These are phyloP conservation scores for Drosophila mauritiana DNA, from an alignment of 1,140 invertebrate species.

Conservation along the genomic window DNA sequence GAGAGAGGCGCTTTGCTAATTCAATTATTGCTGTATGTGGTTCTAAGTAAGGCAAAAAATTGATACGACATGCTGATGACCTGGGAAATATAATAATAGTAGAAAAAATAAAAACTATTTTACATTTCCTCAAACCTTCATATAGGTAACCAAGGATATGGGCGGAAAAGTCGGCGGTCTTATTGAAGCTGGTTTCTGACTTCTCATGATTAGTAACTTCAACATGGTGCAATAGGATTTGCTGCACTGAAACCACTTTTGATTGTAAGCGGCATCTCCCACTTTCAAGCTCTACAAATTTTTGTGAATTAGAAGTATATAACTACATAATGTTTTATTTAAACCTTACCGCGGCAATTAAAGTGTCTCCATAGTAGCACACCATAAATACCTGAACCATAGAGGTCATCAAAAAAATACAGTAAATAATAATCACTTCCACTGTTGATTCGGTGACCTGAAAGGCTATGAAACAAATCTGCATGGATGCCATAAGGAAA, in stretches of 20 bases:
- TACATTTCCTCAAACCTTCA: slow-evolving; percentile 51
- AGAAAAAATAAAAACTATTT: not conserved
- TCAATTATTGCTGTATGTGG: slow-evolving; percentile 54
- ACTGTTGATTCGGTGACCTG: slow-evolving; percentile 72
- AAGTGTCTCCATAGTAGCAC: slow-evolving; percentile 71
- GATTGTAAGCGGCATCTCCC: slow-evolving; percentile 78
- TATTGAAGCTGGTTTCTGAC: slow-evolving; percentile 71
- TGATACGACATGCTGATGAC: slow-evolving; percentile 80
- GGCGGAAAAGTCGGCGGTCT: slow-evolving; percentile 75
- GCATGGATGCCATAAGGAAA: slow-evolving; percentile 75
- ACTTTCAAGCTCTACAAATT: slow-evolving; percentile 59
- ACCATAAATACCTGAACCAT: slow-evolving; percentile 79
- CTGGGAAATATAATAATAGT: slow-evolving; percentile 9
- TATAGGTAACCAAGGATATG: slow-evolving; percentile 76
- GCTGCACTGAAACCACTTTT: slow-evolving; percentile 76
- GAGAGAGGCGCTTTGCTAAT: not conserved
- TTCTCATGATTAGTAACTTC: slow-evolving; percentile 65
- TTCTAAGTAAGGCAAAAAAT: slow-evolving; percentile 66
- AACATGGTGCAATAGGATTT: slow-evolving; percentile 64
- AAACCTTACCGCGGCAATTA: slow-evolving; percentile 65
- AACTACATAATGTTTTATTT: not conserved
- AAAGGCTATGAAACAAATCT: slow-evolving; percentile 81
- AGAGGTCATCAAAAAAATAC: slow-evolving; percentile 74
- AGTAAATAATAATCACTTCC: slow-evolving; percentile 74
- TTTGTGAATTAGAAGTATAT: not conserved